Conservation (phyloP, 2,888 invertebrate species). For the Tenthredo notha region DNA sequence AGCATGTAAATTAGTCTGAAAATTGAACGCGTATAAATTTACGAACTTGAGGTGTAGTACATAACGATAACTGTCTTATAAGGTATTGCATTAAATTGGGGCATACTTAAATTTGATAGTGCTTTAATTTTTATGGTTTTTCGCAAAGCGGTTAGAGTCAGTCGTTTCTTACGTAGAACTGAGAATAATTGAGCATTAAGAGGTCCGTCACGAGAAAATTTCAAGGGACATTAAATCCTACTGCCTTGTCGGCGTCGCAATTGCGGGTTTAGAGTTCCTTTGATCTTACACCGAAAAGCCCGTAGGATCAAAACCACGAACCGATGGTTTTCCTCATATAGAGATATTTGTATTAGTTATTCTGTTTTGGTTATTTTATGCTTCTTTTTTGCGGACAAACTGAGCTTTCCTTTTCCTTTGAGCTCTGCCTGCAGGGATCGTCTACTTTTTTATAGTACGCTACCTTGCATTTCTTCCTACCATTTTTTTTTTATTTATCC, state of each 20-base stretch:
- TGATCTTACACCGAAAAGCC: constrained; percentile 2
- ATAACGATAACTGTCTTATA: background rate
- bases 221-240: constrained; percentile 20
- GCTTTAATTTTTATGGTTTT: constrained; percentile 28
- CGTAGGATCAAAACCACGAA: constrained; percentile 18
- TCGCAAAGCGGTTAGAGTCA: background rate
- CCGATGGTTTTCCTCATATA: background rate
- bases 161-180: constrained; percentile 5
- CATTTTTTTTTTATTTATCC: background rate
- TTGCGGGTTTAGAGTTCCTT: background rate
- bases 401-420: constrained; percentile 1
- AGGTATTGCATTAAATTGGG: background rate
- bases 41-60: background rate
- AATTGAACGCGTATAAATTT: background rate
- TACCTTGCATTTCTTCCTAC: background rate
- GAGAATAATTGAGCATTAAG: constrained; percentile 24
- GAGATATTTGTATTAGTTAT: constrained; percentile 13
- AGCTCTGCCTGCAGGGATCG: background rate
- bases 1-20: background rate
- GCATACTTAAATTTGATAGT: background rate
- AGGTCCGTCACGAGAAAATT: constrained; percentile 26
- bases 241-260: background rate
- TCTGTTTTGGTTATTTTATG: background rate
- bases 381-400: background rate
- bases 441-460: background rate